These are phyloP conservation scores for Euplagia quadripunctaria DNA, from an alignment of 2,888 invertebrate species.

Conservation along the genomic window DNA sequence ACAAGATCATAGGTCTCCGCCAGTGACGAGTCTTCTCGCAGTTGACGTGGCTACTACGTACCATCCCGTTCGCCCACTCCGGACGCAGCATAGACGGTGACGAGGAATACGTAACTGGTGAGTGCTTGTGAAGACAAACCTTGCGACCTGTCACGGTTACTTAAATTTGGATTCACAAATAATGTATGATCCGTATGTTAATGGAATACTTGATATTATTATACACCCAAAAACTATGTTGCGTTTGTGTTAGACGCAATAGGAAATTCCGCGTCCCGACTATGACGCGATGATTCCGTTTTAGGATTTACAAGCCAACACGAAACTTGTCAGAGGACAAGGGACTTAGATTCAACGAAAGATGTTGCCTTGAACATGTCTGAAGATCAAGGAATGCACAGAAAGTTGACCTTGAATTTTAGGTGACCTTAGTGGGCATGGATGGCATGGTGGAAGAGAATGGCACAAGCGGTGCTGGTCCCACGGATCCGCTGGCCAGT, in stretches of 20 bases:
- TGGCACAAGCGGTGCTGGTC: slow-evolving; percentile 86
- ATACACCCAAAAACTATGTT: slow-evolving; percentile 68
- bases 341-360: slow-evolving; percentile 57
- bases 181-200: slow-evolving; percentile 73
- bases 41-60: slow-evolving; percentile 98
- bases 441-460: slow-evolving; percentile 98
- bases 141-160: slow-evolving; percentile 85
- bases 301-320: slow-evolving; percentile 77
- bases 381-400: slow-evolving; percentile 78
- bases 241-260: slow-evolving; percentile 79
- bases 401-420: slow-evolving; percentile 87
- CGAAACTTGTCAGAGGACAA: slow-evolving; percentile 61
- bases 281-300: slow-evolving; percentile 81
- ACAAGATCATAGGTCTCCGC: slow-evolving; percentile 91
- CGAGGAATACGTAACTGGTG: slow-evolving; percentile 98
- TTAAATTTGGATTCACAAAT: slow-evolving; percentile 79
- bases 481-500: slow-evolving; percentile 73
- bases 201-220: slow-evolving; percentile 61
- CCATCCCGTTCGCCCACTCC: slow-evolving; percentile 97
- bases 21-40: slow-evolving; percentile 95
- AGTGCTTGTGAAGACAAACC: slow-evolving; percentile 89
- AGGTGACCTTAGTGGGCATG: slow-evolving; percentile 91
- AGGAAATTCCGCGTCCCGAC: slow-evolving; percentile 76
- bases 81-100: slow-evolving; percentile 97
- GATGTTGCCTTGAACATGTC: slow-evolving; percentile 62